A percentile compares a stretch with the other conserved stretches of the same genome.
These are phyloP conservation scores for Anarhynchus alexandrinus DNA, from an alignment of 2,113 vertebrate species.

Conservation along the genomic window DNA sequence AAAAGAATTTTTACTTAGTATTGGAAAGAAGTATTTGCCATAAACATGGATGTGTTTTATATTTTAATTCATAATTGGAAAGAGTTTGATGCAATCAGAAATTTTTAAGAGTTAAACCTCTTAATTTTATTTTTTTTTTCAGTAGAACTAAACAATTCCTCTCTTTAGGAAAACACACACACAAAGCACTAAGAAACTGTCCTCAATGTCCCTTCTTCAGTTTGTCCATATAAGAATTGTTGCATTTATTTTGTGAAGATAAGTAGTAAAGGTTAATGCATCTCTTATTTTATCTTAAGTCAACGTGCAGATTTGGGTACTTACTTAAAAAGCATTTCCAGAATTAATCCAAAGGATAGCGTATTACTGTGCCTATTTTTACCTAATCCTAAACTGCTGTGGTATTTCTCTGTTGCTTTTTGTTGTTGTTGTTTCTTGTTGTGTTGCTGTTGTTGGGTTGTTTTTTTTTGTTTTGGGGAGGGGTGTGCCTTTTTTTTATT, in stretches of 20 bases:
- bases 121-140: background rate
- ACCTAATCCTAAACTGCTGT: background rate
- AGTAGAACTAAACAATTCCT: background rate
- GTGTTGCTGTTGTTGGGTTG: too few species aligned
- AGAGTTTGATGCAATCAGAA: background rate
- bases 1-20: background rate
- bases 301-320: background rate
- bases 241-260: background rate
- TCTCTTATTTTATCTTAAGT: background rate
- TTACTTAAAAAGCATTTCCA: background rate
- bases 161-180: background rate
- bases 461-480: background rate
- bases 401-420: background rate
- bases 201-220: background rate
- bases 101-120: background rate
- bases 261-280: background rate
- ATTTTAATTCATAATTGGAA: background rate
- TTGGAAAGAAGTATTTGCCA: background rate
- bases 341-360: background rate
- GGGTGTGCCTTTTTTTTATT: too few species aligned
- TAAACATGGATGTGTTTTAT: background rate
- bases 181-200: background rate
- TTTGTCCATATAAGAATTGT: background rate
- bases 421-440: too few species aligned
- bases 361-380: background rate